phyloP scores from a whole-genome alignment of 1,140 invertebrate genomes.

The Drosophila kohkoa region DNA sequence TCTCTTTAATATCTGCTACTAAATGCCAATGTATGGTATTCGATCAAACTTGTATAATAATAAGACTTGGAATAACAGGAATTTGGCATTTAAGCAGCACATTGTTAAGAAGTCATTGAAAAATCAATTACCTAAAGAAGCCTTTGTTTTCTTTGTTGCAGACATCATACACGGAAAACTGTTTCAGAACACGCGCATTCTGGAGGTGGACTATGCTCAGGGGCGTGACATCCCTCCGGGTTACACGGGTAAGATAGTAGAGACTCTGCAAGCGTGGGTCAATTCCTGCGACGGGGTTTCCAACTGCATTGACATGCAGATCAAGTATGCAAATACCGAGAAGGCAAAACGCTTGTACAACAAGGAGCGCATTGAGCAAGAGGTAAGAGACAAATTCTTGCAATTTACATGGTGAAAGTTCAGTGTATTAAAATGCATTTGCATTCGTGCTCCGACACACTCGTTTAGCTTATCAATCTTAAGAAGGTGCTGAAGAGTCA shows the following conservation, averaged over 20 bases:
- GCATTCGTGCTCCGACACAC: neutral
- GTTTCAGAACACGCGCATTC: conserved; percentile 96
- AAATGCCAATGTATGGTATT: no score
- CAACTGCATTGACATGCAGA: conserved; percentile 95
- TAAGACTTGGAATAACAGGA: no score
- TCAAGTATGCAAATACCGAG: conserved; percentile 93
- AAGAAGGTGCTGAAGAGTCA: conserved; percentile 93
- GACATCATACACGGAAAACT: conserved; percentile 98
- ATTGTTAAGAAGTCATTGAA: neutral
- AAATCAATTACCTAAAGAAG: neutral
- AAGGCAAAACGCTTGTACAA: conserved; percentile 93
- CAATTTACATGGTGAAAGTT: no score
- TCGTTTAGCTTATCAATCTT: conserved; percentile 89
- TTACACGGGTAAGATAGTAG: conserved; percentile 91
- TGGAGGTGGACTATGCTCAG: conserved; percentile 97
- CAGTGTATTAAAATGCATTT: neutral
- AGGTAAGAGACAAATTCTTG: conserved; percentile 86
- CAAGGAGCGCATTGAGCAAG: conserved; percentile 93
- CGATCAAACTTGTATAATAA: no score
- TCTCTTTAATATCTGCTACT: no score
- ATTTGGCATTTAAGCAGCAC: conserved; percentile 12
- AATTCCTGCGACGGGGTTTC: conserved; percentile 95
- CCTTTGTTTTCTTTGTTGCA: conserved; percentile 60
- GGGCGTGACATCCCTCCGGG: conserved; percentile 95
- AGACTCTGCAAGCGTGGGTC: conserved; percentile 95